Evolutionary conservation across 2,888 invertebrate genomes (phyloP), one percentile per base, ranked within the genome.

Genomic region (Dasysyrphus albostriatus): DNA sequence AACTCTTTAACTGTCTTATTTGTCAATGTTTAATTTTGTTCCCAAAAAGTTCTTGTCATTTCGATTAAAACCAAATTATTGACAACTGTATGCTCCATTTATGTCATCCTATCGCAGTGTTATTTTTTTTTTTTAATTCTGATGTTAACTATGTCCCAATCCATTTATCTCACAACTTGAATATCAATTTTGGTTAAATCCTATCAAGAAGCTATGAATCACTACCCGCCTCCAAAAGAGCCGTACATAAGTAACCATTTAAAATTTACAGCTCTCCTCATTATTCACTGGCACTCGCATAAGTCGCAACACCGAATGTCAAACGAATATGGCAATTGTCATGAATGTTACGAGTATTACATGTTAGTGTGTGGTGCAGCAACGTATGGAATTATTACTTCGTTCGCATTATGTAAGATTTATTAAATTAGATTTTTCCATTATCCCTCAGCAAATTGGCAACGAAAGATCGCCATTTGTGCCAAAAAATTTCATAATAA

Each of bases 401-500:
- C 77, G 73, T 74, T 61, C 61, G 70, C 65, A 84, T 83, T 83
- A 70, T 83, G 78, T 76, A 80, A 84, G 75, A 63, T 74, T 78
- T 81, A 85, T 85, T 47, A 82, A 85, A 85, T 82, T 85, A 81
- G 85, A 82, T 70, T 82, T 85, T 69, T 63, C 85, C 85, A 85
- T 85, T 81, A 85, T 85, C 77, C 49, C 73, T 56, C 56, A 9
- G 37, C 74, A 74, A 77, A 77, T 81, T 58, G 73, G 59, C 77
- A 79, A 80, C 65, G 67, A 65, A 54, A 59, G 37, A 59, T 63
- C 70, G 39, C 70, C 63, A 72, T 67, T 81, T 81, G 54, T 34
- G 76, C 65, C 63, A 72, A 65, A 70, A 58, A 72, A 72, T 72
- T 76, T 77, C 76, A 77, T 65, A 82, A 73, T 54, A 72, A 83